phyloP scores from a whole-genome alignment of 2,888 invertebrate genomes.

The Caenorhabditis uteleia region DNA sequence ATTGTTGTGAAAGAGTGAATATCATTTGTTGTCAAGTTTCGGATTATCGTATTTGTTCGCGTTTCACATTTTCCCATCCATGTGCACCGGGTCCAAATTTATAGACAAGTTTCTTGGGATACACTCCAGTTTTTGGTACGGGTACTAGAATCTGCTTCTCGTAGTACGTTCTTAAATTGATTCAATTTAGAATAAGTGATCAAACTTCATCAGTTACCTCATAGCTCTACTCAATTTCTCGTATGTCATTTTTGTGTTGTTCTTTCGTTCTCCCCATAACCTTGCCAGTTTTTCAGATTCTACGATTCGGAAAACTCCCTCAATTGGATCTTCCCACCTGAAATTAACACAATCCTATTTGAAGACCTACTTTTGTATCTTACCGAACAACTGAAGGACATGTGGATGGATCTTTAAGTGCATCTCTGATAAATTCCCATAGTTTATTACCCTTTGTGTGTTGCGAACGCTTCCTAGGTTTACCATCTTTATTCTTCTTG shows the following conservation, averaged over 20 bases:
- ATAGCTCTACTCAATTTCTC: constrained; percentile 90
- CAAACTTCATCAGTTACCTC: constrained; percentile 74
- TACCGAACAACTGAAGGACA: constrained; percentile 80
- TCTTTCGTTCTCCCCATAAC: constrained; percentile 85
- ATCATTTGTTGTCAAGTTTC: too few species aligned
- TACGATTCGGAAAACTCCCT: constrained; percentile 86
- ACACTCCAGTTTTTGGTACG: constrained; percentile 71
- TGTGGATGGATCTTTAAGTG: constrained; percentile 79
- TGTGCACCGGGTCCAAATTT: constrained; percentile 71
- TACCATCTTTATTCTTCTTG: constrained; percentile 66
- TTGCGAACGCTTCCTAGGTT: constrained; percentile 68
- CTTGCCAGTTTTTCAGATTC: constrained; percentile 85
- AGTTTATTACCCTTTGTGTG: constrained; percentile 73
- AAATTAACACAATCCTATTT: constrained; percentile 11
- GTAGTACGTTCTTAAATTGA: constrained; percentile 70
- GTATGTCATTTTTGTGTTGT: constrained; percentile 88
- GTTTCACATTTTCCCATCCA: constrained; percentile 68
- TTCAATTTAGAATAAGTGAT: neutral
- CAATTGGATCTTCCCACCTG: constrained; percentile 85
- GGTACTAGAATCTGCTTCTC: constrained; percentile 70
- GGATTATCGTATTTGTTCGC: too few species aligned
- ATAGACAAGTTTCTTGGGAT: constrained; percentile 71
- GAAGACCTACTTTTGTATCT: neutral
- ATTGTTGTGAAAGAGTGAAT: too few species aligned
- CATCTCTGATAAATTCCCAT: constrained; percentile 86